A percentile compares a stretch with the other conserved stretches of the same genome.
phyloP scores from a whole-genome alignment of 2,888 invertebrate genomes.

The Melinopterus prodromus region DNA sequence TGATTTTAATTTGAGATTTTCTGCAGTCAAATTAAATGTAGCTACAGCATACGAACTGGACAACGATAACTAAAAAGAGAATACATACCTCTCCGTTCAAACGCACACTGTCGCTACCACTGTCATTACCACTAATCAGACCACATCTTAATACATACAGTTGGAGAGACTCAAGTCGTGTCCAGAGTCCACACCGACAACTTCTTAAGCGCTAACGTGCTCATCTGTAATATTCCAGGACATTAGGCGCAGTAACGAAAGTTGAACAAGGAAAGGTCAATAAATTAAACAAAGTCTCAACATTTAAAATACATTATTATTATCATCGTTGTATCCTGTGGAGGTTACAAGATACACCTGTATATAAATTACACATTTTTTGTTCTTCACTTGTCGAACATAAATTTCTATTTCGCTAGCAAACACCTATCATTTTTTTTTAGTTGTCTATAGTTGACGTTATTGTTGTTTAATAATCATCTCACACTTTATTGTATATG shows the following conservation, averaged over 20 bases:
- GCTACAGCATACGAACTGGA: too few species aligned
- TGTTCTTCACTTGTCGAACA: constrained; percentile 44
- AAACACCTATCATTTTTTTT: constrained; percentile 52
- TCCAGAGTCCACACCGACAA: too few species aligned
- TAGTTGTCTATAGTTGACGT: constrained; percentile 50
- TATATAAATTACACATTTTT: constrained; percentile 45
- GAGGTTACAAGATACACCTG: constrained; percentile 56
- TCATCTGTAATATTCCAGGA: too few species aligned
- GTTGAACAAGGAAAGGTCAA: not conserved
- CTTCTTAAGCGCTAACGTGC: too few species aligned
- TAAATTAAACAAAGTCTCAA: constrained; percentile 40
- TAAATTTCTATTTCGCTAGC: constrained; percentile 51
- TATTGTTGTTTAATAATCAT: constrained; percentile 33
- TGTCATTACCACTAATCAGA: too few species aligned
- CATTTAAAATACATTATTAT: constrained; percentile 56
- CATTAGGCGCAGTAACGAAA: not conserved
- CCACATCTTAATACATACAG: too few species aligned
- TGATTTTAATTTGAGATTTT: too few species aligned
- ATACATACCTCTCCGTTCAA: too few species aligned
- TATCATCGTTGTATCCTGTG: constrained; percentile 56
- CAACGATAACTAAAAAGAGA: too few species aligned
- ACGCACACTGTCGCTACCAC: too few species aligned
- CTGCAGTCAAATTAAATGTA: too few species aligned
- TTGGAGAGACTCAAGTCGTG: too few species aligned
- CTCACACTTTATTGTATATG: constrained; percentile 38